These are phyloP conservation scores for Drosophila villosipedis DNA, from an alignment of 2,888 invertebrate genomes.

Conservation along the genomic window DNA sequence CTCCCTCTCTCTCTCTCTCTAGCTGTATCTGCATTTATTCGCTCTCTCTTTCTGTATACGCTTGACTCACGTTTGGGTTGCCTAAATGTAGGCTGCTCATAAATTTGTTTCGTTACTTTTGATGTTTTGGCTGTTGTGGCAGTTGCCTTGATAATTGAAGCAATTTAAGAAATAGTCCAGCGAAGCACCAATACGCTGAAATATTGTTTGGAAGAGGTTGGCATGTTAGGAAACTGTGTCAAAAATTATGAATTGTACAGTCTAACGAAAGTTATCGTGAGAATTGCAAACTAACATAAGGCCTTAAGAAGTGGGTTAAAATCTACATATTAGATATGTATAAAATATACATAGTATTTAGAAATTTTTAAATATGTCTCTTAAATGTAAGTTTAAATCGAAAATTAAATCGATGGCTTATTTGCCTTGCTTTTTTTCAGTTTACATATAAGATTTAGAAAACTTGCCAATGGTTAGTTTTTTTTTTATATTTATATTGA, in stretches of 20 bases:
- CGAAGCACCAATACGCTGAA: conserved; percentile 8
- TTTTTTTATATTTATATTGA: background rate
- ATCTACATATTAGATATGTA: conserved; percentile 9
- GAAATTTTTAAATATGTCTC: background rate
- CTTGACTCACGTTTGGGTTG: conserved; percentile 42
- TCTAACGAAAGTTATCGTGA: background rate
- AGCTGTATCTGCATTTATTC: background rate
- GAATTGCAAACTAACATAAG: conserved; percentile 1
- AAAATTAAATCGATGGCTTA: background rate
- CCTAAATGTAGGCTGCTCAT: conserved; percentile 73
- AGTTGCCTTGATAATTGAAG: conserved; percentile 63
- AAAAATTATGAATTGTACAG: conserved; percentile 15
- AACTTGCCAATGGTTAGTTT: no score
- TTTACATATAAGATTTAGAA: no score
- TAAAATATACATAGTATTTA: background rate
- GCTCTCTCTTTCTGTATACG: conserved; percentile 6
- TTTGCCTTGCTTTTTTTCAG: background rate
- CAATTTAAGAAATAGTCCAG: conserved; percentile 54
- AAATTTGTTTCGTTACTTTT: conserved; percentile 62
- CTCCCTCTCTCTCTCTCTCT: background rate
- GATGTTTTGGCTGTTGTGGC: conserved; percentile 51
- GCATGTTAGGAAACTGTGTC: conserved; percentile 34
- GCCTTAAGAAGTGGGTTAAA: background rate
- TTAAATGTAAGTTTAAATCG: background rate
- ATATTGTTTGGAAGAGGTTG: conserved; percentile 25